phyloP scores from a whole-genome alignment of 2,113 vertebrate species.

The Pelobates fuscus region DNA sequence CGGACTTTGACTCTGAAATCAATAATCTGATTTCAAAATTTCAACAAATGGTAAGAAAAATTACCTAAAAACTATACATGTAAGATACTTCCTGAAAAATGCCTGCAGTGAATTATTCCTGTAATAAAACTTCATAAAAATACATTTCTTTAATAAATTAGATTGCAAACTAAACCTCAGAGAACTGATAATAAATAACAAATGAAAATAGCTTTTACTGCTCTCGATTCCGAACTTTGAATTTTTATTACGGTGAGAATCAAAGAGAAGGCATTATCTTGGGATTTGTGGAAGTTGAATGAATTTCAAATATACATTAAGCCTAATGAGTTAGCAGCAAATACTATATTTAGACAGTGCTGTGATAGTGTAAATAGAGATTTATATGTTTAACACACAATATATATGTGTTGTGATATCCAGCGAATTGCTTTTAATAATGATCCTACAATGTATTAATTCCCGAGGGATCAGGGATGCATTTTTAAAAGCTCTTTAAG shows the following conservation, averaged over 20 bases:
- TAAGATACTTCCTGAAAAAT: too few relatives aligned
- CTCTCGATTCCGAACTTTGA: neutral
- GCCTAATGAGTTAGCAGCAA: slow-evolving; percentile 4
- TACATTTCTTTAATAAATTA: too few relatives aligned
- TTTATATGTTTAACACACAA: neutral
- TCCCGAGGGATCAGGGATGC: neutral
- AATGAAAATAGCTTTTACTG: too few relatives aligned
- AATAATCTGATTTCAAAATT: too few relatives aligned
- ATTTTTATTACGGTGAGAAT: slow-evolving; percentile 4
- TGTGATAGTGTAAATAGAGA: neutral
- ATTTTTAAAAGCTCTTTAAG: neutral
- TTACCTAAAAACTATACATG: too few relatives aligned
- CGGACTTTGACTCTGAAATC: too few relatives aligned
- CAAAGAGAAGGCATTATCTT: neutral
- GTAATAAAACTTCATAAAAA: too few relatives aligned
- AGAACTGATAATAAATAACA: too few relatives aligned
- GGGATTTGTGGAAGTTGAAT: neutral
- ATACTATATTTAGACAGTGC: neutral
- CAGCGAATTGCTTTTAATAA: neutral
- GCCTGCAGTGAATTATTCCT: too few relatives aligned
- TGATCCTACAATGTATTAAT: neutral
- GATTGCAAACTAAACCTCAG: too few relatives aligned
- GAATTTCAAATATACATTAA: neutral
- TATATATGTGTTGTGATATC: neutral
- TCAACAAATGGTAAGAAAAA: too few relatives aligned